Evolutionary conservation across 2,113 vertebrate genomes (phyloP).

Genomic region (Tychaedon coryphoeus): DNA sequence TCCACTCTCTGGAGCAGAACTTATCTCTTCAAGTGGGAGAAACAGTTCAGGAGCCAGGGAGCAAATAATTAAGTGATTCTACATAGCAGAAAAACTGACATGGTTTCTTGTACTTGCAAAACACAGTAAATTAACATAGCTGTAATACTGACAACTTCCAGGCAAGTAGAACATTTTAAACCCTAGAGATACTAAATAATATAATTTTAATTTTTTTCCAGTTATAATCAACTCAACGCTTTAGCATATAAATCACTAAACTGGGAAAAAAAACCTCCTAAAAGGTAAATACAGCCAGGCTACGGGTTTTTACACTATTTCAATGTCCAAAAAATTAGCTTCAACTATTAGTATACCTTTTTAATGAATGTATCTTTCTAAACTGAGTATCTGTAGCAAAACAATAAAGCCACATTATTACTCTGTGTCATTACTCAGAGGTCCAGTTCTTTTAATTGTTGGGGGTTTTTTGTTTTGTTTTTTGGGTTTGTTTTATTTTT

Average conservation of each 20-base stretch:
- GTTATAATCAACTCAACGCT: neutral
- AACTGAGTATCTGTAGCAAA: neutral
- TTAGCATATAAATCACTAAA: neutral
- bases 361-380: neutral
- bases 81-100: fast-evolving
- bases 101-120: neutral
- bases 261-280: neutral
- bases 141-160: neutral
- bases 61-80: neutral
- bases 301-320: neutral
- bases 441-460: neutral
- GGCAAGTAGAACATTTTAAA: neutral
- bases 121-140: neutral
- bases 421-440: neutral
- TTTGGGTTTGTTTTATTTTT: no score
- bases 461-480: neutral
- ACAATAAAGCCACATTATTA: neutral
- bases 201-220: neutral
- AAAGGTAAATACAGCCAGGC: neutral
- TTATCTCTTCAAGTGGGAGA: neutral
- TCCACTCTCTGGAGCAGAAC: neutral
- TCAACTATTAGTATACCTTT: neutral
- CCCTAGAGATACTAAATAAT: neutral
- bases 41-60: neutral
- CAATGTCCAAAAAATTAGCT: neutral